Conservation (phyloP, 2,113 vertebrate genomes). For the Hippocampus mohnikei region DNA sequence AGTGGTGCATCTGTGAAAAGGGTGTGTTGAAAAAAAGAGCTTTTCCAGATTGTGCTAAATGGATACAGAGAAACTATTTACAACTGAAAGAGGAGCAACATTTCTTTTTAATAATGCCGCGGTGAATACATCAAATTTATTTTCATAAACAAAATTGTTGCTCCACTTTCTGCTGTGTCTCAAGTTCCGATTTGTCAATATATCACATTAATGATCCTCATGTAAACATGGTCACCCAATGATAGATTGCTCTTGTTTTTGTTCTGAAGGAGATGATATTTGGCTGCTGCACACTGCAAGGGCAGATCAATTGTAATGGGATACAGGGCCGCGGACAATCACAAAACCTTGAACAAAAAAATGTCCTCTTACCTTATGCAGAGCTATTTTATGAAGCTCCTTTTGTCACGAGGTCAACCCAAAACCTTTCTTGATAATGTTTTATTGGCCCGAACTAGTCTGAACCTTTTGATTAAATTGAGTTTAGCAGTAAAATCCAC, state of each 20-base stretch:
- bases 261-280: background rate
- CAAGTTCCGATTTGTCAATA: background rate
- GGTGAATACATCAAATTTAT: background rate
- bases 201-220: background rate
- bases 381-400: too few relatives aligned
- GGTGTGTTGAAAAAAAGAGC: too few relatives aligned
- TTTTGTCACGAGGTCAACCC: too few relatives aligned
- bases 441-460: too few relatives aligned
- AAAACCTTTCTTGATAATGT: too few relatives aligned
- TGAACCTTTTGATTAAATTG: too few relatives aligned
- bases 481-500: too few relatives aligned
- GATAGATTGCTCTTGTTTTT: background rate
- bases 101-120: background rate
- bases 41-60: too few relatives aligned
- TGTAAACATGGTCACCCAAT: background rate
- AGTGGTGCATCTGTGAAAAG: background rate
- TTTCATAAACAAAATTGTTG: background rate
- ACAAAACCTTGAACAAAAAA: too few relatives aligned
- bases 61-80: too few relatives aligned
- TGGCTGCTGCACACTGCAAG: background rate
- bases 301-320: background rate
- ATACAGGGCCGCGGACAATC: background rate
- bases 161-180: background rate
- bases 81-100: too few relatives aligned
- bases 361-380: too few relatives aligned